Conservation (phyloP, 2,888 invertebrate genomes). For the Lasioglossum vierecki region DNA sequence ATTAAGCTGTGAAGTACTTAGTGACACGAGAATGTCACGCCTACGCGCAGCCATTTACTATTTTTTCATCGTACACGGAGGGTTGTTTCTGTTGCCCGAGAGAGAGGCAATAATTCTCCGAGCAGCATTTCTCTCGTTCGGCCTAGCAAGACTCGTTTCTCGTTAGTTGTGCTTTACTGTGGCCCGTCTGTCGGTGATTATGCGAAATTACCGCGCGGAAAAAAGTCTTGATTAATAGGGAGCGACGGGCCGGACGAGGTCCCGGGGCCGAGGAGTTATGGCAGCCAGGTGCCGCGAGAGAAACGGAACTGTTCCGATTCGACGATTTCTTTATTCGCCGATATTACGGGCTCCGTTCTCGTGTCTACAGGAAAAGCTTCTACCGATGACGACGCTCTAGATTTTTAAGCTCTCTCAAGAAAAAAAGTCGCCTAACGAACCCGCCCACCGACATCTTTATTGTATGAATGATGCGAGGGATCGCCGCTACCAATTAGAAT, state of each 20-base stretch:
- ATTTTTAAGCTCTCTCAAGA: background rate
- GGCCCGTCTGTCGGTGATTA: conserved; percentile 53
- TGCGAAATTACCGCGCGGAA: conserved; percentile 40
- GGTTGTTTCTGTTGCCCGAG: conserved; percentile 6
- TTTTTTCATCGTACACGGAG: conserved; percentile 2
- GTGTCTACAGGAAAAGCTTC: background rate
- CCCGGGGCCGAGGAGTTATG: conserved; percentile 53
- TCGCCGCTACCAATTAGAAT: conserved; percentile 49
- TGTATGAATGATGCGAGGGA: conserved; percentile 43
- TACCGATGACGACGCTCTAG: background rate
- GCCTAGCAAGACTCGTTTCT: conserved; percentile 27
- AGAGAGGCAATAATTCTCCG: conserved; percentile 38
- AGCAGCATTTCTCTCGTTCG: conserved; percentile 17
- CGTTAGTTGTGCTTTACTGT: conserved; percentile 51
- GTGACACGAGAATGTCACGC: conserved; percentile 47
- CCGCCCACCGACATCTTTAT: conserved; percentile 47
- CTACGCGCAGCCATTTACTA: conserved; percentile 38
- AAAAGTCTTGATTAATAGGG: conserved; percentile 41
- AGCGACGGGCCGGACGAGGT: conserved; percentile 2
- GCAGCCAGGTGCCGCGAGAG: conserved; percentile 66
- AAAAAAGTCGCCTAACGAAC: conserved; percentile 40
- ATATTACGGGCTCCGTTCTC: conserved; percentile 36
- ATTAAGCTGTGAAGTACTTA: too few relatives aligned
- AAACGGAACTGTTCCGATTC: conserved; percentile 64
- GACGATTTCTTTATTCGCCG: conserved; percentile 72